Base-by-base conservation (phyloP, 2,797 vertebrate species). In the Chaunax sp. region DNA sequence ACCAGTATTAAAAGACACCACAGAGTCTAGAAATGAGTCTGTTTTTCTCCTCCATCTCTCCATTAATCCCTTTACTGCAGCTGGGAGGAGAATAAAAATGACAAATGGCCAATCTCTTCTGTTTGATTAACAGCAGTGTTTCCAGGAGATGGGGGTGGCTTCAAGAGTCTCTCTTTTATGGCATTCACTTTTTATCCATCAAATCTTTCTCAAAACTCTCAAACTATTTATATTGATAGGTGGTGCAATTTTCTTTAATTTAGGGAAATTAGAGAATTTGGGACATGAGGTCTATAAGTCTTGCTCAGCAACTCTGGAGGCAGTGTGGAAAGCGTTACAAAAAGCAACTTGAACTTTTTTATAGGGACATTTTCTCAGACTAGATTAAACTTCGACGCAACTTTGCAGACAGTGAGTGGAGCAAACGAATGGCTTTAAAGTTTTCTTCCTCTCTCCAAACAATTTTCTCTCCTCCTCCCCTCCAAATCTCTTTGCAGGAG, bases 401-500 rank as follows among this genome's bases (percentile, higher is more conserved):
- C 28, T 30, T 30, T 30, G 5, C 49, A 69, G 60, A 72, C 58
- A 56, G 10, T 41, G 37, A 56, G 26, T 40, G 15, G 4, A 63
- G 43, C 2, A 19, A 50, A 55, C 64, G 65, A 35, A 60, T 50
- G 58, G 16, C 40, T 67, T 80, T 46, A 81, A 64, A 64, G 57
- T 81, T 75, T 62, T 40, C 55, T 65, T 47, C 22, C 57, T 56
- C 35, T 19, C 41, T 22, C 41, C 5, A 60, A 77, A 76, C 40
- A 18, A 18, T 65, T 64, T 52, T 37, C 19, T 49, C 16, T 76
- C 9, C 51, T 55, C 28, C 23, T 47, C 25, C 66, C 38, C n/a
- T 62, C 55, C 16, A 51, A 71, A 76, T 51, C 12, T 75, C 44
- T 51, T 69, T 79, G 16, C 89, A 99, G 98, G 98, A 99, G 73